These are phyloP conservation scores for Tyto alba DNA, from an alignment of 2,113 vertebrate species.

Conservation along the genomic window DNA sequence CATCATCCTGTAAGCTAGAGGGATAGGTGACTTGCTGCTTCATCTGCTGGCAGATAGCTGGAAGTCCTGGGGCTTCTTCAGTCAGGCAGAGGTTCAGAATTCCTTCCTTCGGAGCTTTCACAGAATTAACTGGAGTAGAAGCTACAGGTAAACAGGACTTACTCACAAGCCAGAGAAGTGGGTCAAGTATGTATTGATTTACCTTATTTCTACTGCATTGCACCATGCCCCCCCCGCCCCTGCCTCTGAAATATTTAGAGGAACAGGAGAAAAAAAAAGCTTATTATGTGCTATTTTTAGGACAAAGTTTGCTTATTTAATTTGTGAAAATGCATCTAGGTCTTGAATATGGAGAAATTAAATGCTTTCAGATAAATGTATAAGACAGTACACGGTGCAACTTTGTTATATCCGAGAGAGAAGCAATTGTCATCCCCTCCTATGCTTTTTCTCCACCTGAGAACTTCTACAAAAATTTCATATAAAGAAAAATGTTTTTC, in stretches of 20 bases:
- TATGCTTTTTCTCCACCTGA: background rate
- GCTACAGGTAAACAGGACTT: background rate
- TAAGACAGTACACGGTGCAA: rapidly evolving
- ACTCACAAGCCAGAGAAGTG: background rate
- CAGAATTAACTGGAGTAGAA: background rate
- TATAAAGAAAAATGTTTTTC: background rate
- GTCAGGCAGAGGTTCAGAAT: background rate
- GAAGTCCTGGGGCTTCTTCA: background rate
- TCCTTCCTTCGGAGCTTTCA: background rate
- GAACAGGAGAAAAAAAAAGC: rapidly evolving
- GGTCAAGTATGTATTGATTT: background rate
- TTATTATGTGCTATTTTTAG: background rate
- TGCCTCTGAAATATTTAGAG: background rate
- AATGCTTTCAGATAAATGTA: background rate
- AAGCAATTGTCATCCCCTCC: background rate
- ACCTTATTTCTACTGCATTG: too few relatives aligned
- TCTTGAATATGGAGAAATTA: background rate
- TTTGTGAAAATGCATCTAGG: background rate
- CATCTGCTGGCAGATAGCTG: background rate
- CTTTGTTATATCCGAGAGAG: background rate
- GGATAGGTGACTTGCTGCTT: background rate
- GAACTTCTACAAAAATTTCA: background rate
- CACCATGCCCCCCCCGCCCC: too few relatives aligned
- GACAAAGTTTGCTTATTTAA: background rate
- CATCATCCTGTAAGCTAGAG: background rate